Base-by-base conservation (phyloP, 53 echinoderm and acorn worm genomes). In the Echinometra lucunter region DNA sequence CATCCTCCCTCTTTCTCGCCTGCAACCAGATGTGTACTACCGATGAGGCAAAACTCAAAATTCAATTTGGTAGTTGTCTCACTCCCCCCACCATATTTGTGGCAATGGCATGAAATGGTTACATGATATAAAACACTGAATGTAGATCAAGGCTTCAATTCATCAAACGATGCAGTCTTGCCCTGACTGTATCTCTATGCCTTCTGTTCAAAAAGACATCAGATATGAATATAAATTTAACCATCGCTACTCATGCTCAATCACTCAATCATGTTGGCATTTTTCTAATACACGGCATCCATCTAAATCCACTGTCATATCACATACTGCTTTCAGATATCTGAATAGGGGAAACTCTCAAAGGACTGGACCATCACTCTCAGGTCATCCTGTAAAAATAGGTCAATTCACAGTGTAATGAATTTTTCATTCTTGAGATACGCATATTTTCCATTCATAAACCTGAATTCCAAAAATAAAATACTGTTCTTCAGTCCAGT, bases 21-120 rank as follows among this genome's bases (percentile, higher is more conserved):
- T 85, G 37, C 25, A 23, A 89, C 89, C 60, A 89, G 58, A 57
- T 57, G 60, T 32, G 63, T 89, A 8, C 89, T 89, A 21, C 25
- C 37, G 35, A 60, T 89, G 58, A 60, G 57, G 60, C 89, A 58
- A 53, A 23, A 60, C 89, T 58, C 60, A 60, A 60, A 89, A 89
- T 89, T 89, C 60, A 89, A 89, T 89, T 60, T 89, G 37, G 88
- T 21, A 89, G 57, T 34, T 38, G 57, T 89, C 60, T 25, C 57
- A 60, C 38, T 60, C 63, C 89, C 89, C 60, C 21, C 89, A 57
- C 40, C 89, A 13, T 37, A 37, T 60, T 49, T 47, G 9, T n/a
- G 28, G 49, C n/a, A 85, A 18, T 49, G 49, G 85, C 53, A 85
- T 85, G 28, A 28, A n/a, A 85, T 40, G 81, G 44, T 32, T 72